These are phyloP conservation scores for Drosophila falleni DNA, from an alignment of 2,888 invertebrate genomes.

Conservation along the genomic window DNA sequence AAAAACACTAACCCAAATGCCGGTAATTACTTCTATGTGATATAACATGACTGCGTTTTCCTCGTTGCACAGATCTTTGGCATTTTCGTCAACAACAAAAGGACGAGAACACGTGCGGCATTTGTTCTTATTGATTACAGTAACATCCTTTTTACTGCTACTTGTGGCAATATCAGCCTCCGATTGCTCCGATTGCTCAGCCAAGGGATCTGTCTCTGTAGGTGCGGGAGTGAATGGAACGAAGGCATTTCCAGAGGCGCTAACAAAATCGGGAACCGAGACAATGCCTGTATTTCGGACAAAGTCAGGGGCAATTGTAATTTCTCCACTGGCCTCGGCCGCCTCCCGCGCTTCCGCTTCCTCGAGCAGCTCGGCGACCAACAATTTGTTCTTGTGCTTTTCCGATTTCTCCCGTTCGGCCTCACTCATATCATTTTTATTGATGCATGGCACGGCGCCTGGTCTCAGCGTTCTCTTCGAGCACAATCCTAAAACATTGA, in stretches of 20 bases:
- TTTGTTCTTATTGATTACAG: constrained; percentile 6
- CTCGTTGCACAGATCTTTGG: constrained; percentile 50
- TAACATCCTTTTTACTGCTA: neutral
- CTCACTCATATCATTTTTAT: constrained; percentile 46
- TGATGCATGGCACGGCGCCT: constrained; percentile 67
- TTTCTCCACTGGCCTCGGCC: constrained; percentile 42
- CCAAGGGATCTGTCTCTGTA: constrained; percentile 53
- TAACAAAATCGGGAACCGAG: constrained; percentile 48
- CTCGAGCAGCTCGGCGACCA: constrained; percentile 58
- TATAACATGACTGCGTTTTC: constrained; percentile 58
- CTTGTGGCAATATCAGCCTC: neutral
- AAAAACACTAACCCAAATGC: constrained; percentile 59
- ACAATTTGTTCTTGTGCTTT: constrained; percentile 51
- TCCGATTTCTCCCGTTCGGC: constrained; percentile 50
- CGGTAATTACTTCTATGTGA: constrained; percentile 72
- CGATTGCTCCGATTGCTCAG: constrained; percentile 13
- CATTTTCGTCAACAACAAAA: constrained; percentile 18
- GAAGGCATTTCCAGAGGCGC: constrained; percentile 48
- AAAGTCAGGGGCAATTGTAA: constrained; percentile 35
- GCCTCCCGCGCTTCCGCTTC: constrained; percentile 49
- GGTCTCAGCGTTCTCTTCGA: constrained; percentile 57
- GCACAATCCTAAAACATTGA: constrained; percentile 49
- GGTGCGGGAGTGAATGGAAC: constrained; percentile 24
- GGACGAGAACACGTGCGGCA: constrained; percentile 59
- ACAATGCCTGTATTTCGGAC: constrained; percentile 52